phyloP scores from a whole-genome alignment of 2,113 vertebrate species.

The Cyphomyrus plagiostoma region DNA sequence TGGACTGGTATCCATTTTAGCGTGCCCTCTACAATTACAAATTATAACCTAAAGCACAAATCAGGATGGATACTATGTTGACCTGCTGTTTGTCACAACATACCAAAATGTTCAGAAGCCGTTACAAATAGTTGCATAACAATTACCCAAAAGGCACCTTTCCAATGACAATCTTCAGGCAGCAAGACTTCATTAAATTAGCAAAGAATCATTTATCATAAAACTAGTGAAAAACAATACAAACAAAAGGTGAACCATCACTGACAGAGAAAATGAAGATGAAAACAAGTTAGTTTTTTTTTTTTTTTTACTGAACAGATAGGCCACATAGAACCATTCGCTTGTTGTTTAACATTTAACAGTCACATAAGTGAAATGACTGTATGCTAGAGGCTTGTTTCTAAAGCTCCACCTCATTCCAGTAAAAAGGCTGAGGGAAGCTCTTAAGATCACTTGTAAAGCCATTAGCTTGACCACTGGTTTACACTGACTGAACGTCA shows the following conservation, averaged over 20 bases:
- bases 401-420: not conserved
- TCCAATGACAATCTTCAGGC: not conserved
- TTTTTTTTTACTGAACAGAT: not conserved
- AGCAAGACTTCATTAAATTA: not conserved
- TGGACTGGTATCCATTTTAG: not conserved
- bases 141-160: not conserved
- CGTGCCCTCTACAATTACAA: not conserved
- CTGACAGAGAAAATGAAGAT: not conserved
- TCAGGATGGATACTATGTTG: not conserved
- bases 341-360: conserved; percentile 15
- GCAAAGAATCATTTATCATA: not conserved
- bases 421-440: conserved; percentile 10
- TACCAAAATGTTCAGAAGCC: not conserved
- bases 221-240: not conserved
- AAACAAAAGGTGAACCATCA: not conserved
- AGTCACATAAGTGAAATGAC: not conserved
- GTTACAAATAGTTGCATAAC: not conserved
- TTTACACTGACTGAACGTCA: not conserved
- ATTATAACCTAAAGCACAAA: not conserved
- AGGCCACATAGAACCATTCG: not conserved
- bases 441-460: not conserved
- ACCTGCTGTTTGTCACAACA: not conserved
- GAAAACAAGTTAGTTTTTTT: not conserved
- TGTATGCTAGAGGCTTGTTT: not conserved
- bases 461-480: not conserved